Percentiles rank a stretch among this genome's conserved stretches.
These are phyloP conservation scores for Drosophila truncata DNA, from an alignment of 1,140 invertebrate species.

Conservation along the genomic window DNA sequence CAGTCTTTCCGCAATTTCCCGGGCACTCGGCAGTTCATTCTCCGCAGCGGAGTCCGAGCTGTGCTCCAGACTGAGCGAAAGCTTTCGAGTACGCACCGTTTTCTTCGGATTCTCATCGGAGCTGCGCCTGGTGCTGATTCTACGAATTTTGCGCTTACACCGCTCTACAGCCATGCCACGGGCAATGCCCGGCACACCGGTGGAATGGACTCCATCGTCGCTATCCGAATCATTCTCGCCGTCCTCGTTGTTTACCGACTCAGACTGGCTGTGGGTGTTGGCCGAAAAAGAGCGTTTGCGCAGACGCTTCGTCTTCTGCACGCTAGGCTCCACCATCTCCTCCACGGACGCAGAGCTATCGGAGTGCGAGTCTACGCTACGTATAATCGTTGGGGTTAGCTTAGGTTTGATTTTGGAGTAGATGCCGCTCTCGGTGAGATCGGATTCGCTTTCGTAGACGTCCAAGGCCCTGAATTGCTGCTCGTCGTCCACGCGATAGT, in stretches of 20 bases:
- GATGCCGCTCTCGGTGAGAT: conserved; percentile 75
- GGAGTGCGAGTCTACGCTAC: conserved; percentile 54
- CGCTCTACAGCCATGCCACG: conserved; percentile 76
- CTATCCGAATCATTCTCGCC: conserved; percentile 39
- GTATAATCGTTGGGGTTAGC: conserved; percentile 61
- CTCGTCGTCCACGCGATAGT: conserved; percentile 75
- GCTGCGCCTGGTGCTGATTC: conserved; percentile 32
- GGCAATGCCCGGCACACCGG: conserved; percentile 70
- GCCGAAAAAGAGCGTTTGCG: conserved; percentile 74
- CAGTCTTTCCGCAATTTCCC: conserved; percentile 73
- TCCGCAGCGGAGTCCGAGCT: conserved; percentile 60
- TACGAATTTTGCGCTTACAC: conserved; percentile 62
- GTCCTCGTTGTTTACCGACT: conserved; percentile 54
- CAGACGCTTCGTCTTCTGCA: conserved; percentile 70
- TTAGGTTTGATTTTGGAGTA: conserved; percentile 70
- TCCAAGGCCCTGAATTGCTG: conserved; percentile 76
- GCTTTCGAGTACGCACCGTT: conserved; percentile 11
- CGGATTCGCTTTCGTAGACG: conserved; percentile 83
- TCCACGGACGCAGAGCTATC: conserved; percentile 55
- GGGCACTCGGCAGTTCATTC: conserved; percentile 59
- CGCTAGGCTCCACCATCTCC: conserved; percentile 38
- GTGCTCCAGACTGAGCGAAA: neutral
- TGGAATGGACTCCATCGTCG: conserved; percentile 57
- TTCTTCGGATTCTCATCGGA: conserved; percentile 31
- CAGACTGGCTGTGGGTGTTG: conserved; percentile 72